Conservation (phyloP, 2,797 vertebrate species). For the Echiichthys vipera region DNA sequence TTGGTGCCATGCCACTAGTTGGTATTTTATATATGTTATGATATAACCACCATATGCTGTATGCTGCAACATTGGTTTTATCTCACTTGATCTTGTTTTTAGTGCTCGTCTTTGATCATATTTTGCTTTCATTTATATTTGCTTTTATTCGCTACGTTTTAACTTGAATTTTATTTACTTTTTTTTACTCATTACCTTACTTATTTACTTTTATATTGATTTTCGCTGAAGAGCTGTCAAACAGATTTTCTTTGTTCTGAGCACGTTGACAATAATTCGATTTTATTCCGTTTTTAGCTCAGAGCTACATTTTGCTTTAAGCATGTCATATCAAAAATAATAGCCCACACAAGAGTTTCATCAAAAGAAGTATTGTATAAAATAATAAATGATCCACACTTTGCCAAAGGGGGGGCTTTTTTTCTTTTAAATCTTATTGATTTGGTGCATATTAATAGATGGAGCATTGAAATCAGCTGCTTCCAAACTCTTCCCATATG, state of each 20-base stretch:
- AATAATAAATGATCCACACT: conserved; percentile 5
- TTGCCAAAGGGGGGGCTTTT: background rate
- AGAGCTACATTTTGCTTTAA: conserved; percentile 26
- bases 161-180: too few species aligned
- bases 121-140: too few species aligned
- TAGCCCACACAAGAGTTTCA: conserved; percentile 19
- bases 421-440: conserved; percentile 41
- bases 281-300: conserved; percentile 47
- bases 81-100: too few species aligned
- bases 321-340: conserved; percentile 15
- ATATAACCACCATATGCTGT: too few species aligned
- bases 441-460: conserved; percentile 43
- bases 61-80: too few species aligned
- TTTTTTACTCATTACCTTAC: too few species aligned
- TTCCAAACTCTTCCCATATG: conserved; percentile 48
- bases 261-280: too few species aligned
- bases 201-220: too few species aligned
- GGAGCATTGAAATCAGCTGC: conserved; percentile 41
- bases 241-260: too few species aligned
- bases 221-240: too few species aligned
- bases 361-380: conserved; percentile 39
- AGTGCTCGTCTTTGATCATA: too few species aligned
- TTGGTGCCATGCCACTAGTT: conserved; percentile 26
- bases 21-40: conserved; percentile 20
- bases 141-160: too few species aligned